A percentile compares a stretch with the other conserved stretches of the same genome.
phyloP scores from a whole-genome alignment of 2,888 invertebrate genomes.

The Cyclophora albipunctata region DNA sequence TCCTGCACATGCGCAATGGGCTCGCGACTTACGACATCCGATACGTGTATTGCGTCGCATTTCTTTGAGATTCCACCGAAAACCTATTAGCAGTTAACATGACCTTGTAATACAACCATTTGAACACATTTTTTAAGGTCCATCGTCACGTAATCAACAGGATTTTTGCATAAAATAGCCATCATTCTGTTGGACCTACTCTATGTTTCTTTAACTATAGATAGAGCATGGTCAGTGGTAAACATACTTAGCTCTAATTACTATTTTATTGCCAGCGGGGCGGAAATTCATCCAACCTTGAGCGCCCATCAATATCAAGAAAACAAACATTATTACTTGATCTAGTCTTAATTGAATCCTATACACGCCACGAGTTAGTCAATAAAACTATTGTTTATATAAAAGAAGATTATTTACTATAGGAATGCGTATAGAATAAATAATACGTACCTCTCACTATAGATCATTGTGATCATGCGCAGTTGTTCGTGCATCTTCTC shows the following conservation, averaged over 20 bases:
- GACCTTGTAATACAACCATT: background rate
- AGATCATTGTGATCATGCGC: too few relatives aligned
- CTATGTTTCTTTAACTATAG: too few relatives aligned
- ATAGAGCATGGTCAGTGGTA: too few relatives aligned
- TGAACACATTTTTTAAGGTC: background rate
- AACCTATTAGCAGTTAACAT: slow-evolving; percentile 2
- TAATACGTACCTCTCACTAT: too few relatives aligned
- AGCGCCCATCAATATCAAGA: slow-evolving; percentile 3
- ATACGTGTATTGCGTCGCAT: background rate
- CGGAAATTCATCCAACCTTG: too few relatives aligned
- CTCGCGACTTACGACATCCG: slow-evolving; percentile 8
- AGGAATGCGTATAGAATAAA: background rate
- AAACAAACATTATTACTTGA: slow-evolving; percentile 8
- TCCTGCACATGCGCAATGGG: slow-evolving; percentile 43
- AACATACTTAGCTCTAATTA: too few relatives aligned
- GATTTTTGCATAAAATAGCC: too few relatives aligned
- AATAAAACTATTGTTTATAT: slow-evolving; percentile 18
- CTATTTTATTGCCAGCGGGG: too few relatives aligned
- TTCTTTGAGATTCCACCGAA: too few relatives aligned
- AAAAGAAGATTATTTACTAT: background rate
- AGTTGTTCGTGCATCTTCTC: too few relatives aligned
- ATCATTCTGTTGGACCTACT: too few relatives aligned
- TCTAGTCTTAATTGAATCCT: slow-evolving; percentile 13
- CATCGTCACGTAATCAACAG: background rate
- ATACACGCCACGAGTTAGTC: slow-evolving; percentile 10